These are phyloP conservation scores for Choristoneura rosaceana DNA, from an alignment of 2,888 invertebrate species.

Conservation along the genomic window DNA sequence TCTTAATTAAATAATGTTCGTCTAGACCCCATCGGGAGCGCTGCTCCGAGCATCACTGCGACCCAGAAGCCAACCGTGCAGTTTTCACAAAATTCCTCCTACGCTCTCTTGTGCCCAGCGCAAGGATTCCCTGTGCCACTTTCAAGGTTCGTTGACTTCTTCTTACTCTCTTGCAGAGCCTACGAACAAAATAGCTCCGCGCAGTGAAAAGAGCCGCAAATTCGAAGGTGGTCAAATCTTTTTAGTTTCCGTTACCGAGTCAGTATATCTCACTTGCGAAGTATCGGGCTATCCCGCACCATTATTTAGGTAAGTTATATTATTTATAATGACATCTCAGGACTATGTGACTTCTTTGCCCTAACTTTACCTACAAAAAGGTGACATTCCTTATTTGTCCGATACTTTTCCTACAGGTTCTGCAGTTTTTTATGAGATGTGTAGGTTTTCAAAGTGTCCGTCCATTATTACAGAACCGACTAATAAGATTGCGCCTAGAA, in stretches of 20 bases:
- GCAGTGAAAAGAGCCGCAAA: slow-evolving; percentile 77
- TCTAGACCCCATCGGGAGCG: slow-evolving; percentile 80
- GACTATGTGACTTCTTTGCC: background rate
- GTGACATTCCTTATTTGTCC: slow-evolving; percentile 6
- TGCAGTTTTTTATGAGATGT: background rate
- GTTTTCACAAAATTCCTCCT: slow-evolving; percentile 63
- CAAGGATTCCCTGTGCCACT: slow-evolving; percentile 87
- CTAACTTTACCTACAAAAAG: slow-evolving; percentile 1
- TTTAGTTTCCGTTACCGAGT: slow-evolving; percentile 63
- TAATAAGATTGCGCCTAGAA: slow-evolving; percentile 87
- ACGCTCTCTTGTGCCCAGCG: slow-evolving; percentile 82
- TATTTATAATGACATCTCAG: background rate
- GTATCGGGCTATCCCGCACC: slow-evolving; percentile 84
- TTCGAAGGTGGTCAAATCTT: slow-evolving; percentile 76
- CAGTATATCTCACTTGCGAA: slow-evolving; percentile 81
- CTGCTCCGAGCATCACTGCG: slow-evolving; percentile 81
- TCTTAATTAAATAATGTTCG: slow-evolving; percentile 48
- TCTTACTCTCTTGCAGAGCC: slow-evolving; percentile 86
- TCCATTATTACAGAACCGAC: slow-evolving; percentile 79
- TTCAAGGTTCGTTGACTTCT: slow-evolving; percentile 85
- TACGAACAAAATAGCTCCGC: slow-evolving; percentile 88
- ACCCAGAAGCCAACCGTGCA: slow-evolving; percentile 79
- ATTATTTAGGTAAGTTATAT: slow-evolving; percentile 72
- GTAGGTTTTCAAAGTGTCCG: slow-evolving; percentile 43
- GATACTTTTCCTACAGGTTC: slow-evolving; percentile 17